Conservation (phyloP, 2,888 invertebrate species). For the Linnaemya vulpina region DNA sequence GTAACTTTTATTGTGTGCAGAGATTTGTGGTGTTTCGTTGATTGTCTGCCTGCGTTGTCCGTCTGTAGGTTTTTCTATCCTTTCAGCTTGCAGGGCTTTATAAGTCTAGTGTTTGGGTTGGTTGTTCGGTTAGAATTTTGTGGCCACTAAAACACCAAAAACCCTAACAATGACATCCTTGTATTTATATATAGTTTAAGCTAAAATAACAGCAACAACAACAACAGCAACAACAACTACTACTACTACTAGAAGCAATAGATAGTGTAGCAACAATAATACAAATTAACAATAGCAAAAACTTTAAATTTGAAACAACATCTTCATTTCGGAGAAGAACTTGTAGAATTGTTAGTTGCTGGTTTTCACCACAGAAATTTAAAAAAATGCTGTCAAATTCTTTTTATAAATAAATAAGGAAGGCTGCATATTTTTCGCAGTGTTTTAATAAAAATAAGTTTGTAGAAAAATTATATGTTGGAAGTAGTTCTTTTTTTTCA, state of each 20-base stretch:
- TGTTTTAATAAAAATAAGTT: too few species aligned
- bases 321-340: slow-evolving; percentile 14
- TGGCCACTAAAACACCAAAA: slow-evolving; percentile 66
- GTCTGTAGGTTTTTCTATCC: slow-evolving; percentile 18
- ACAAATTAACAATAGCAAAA: slow-evolving; percentile 23
- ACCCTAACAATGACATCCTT: slow-evolving; percentile 65
- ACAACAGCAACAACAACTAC: slow-evolving; percentile 61
- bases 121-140: slow-evolving; percentile 67
- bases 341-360: neutral
- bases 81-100: slow-evolving; percentile 40
- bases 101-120: slow-evolving; percentile 63
- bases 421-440: too few species aligned
- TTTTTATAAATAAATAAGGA: too few species aligned
- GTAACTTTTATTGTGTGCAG: slow-evolving; percentile 56
- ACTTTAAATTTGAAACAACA: slow-evolving; percentile 21
- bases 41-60: slow-evolving; percentile 31
- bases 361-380: neutral
- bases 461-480: too few species aligned
- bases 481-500: too few species aligned
- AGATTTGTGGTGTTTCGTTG: slow-evolving; percentile 64
- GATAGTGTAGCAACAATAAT: slow-evolving; percentile 16
- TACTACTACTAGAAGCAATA: slow-evolving; percentile 7
- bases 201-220: slow-evolving; percentile 61
- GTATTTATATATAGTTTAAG: slow-evolving; percentile 49
- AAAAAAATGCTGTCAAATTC: too few species aligned